These are phyloP conservation scores for Nebria brevicollis DNA, from an alignment of 2,888 invertebrate genomes.

Conservation along the genomic window DNA sequence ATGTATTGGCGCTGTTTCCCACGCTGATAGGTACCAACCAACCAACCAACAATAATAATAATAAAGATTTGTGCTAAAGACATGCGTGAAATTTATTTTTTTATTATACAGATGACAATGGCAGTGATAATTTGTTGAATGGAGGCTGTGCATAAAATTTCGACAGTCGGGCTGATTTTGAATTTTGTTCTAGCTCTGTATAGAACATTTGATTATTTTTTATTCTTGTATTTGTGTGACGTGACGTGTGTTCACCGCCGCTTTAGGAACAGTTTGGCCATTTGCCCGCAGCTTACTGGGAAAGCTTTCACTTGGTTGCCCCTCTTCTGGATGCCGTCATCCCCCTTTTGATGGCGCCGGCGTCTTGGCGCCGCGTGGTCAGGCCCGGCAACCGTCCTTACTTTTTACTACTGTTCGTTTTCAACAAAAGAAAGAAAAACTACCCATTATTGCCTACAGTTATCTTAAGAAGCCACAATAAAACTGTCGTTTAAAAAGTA, in stretches of 20 bases:
- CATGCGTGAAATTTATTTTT: background rate
- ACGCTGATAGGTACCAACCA: background rate
- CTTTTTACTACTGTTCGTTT: slow-evolving; percentile 60
- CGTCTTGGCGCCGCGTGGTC: slow-evolving; percentile 58
- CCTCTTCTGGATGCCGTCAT: slow-evolving; percentile 28
- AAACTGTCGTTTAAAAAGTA: slow-evolving; percentile 64
- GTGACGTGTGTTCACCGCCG: slow-evolving; percentile 51
- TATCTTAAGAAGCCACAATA: slow-evolving; percentile 64
- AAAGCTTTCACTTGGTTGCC: slow-evolving; percentile 57
- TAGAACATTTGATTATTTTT: background rate
- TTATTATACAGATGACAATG: too few relatives aligned
- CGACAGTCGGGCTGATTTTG: slow-evolving; percentile 54
- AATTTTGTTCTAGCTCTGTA: slow-evolving; percentile 50
- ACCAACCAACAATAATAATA: too few relatives aligned
- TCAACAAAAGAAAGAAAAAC: slow-evolving; percentile 62
- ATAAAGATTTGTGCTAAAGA: background rate
- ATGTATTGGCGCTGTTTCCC: background rate
- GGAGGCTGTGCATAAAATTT: background rate
- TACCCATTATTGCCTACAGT: slow-evolving; percentile 64
- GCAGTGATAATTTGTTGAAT: slow-evolving; percentile 50
- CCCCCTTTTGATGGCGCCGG: slow-evolving; percentile 48
- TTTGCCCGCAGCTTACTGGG: slow-evolving; percentile 56
- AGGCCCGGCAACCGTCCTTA: slow-evolving; percentile 60
- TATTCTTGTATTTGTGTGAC: slow-evolving; percentile 23
- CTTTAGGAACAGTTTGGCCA: slow-evolving; percentile 56